Conservation (phyloP, 2,888 invertebrate genomes). For the Latheticus oryzae region DNA sequence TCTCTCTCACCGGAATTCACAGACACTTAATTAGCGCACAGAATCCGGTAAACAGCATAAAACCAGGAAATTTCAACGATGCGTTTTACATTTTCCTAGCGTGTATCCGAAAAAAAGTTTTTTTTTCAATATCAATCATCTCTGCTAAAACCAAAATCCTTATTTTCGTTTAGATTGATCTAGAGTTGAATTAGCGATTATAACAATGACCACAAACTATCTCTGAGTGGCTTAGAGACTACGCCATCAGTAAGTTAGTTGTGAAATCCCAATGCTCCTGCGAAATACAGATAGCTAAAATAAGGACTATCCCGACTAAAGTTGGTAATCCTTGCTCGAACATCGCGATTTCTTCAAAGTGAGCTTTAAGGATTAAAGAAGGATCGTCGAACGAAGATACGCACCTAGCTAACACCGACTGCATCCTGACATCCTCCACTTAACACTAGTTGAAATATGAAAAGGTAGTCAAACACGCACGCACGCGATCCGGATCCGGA, state of each 20-base stretch:
- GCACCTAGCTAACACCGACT: constrained; percentile 40
- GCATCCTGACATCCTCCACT: constrained; percentile 39
- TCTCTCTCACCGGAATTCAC: constrained; percentile 10
- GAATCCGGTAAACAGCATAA: constrained; percentile 12
- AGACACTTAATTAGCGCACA: constrained; percentile 6
- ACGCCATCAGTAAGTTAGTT: constrained; percentile 38
- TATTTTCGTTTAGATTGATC: constrained; percentile 1
- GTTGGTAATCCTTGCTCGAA: constrained; percentile 54
- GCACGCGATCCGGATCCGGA: constrained; percentile 48
- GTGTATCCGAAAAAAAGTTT: constrained; percentile 5
- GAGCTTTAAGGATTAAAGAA: constrained; percentile 22
- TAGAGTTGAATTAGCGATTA: constrained; percentile 29
- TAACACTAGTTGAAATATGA: no score
- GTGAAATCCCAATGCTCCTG: constrained; percentile 61
- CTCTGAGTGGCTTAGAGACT: constrained; percentile 48
- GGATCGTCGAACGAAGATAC: constrained; percentile 17
- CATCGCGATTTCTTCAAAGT: constrained; percentile 52
- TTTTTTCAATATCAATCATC: no score
- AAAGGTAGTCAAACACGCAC: constrained; percentile 51
- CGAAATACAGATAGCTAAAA: constrained; percentile 63
- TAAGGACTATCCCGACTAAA: constrained; percentile 51
- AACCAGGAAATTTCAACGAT: constrained; percentile 34
- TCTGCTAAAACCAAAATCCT: no score
- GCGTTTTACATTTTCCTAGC: constrained; percentile 23
- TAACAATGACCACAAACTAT: constrained; percentile 50